Conservation (phyloP, 2,113 vertebrate species). For the Cyprinodon brontotheroides region DNA sequence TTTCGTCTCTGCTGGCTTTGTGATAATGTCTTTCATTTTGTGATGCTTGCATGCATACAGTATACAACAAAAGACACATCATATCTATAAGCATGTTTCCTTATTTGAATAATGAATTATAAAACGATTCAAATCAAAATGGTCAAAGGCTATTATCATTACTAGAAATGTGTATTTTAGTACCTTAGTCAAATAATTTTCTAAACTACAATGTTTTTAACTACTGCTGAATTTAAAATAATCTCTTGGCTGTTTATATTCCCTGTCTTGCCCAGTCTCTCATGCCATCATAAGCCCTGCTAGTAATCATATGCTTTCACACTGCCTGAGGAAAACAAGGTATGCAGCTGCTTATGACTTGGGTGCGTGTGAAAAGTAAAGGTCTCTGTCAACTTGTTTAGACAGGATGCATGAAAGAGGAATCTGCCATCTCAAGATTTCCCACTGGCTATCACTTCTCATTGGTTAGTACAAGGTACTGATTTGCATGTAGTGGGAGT, state of each 20-base stretch:
- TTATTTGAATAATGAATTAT: not conserved
- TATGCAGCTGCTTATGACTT: constrained; percentile 25
- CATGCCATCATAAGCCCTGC: constrained; percentile 33
- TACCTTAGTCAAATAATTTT: not conserved
- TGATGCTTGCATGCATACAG: not conserved
- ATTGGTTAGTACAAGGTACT: constrained; percentile 61
- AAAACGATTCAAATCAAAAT: not conserved
- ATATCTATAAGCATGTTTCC: not conserved
- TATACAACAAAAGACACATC: not conserved
- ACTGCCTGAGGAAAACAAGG: constrained; percentile 31
- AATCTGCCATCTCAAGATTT: constrained; percentile 48
- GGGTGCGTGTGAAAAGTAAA: constrained; percentile 36
- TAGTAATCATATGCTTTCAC: constrained; percentile 43
- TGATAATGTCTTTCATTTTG: constrained; percentile 18
- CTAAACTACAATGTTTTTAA: constrained; percentile 29
- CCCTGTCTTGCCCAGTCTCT: constrained; percentile 37
- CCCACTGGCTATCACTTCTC: constrained; percentile 33
- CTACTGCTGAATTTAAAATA: constrained; percentile 55
- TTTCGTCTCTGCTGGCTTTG: constrained; percentile 44
- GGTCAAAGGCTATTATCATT: not conserved
- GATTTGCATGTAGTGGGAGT: constrained; percentile 79
- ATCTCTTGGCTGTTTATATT: constrained; percentile 54
- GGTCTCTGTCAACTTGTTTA: constrained; percentile 23
- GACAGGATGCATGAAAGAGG: constrained; percentile 14
- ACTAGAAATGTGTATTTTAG: constrained; percentile 1